Conservation (phyloP, 2,888 invertebrate genomes). For the Loripinus fragilis region DNA sequence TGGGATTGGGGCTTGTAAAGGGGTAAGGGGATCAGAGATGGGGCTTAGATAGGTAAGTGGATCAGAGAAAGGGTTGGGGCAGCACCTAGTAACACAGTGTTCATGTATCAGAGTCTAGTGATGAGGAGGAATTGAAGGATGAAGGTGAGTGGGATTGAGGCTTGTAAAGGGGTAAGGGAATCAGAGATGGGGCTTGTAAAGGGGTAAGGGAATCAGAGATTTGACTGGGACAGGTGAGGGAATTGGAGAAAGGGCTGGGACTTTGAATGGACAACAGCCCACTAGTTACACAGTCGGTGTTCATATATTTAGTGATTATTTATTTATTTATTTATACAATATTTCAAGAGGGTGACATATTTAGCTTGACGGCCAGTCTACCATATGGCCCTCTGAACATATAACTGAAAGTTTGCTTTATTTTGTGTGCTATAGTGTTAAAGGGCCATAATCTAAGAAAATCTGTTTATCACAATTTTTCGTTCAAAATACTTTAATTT, state of each 20-base stretch:
- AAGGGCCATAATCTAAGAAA: too few relatives aligned
- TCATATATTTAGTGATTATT: constrained; percentile 92
- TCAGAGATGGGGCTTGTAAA: neutral
- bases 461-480: too few relatives aligned
- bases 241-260: too few relatives aligned
- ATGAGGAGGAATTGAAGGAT: constrained; percentile 89
- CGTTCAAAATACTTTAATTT: too few relatives aligned
- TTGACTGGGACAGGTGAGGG: too few relatives aligned
- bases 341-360: too few relatives aligned
- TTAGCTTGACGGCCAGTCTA: too few relatives aligned
- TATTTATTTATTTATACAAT: too few relatives aligned
- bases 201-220: neutral
- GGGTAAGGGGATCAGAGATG: neutral
- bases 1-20: neutral
- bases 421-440: too few relatives aligned
- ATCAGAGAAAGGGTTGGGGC: neutral
- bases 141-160: constrained; percentile 82
- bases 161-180: too few relatives aligned
- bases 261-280: constrained; percentile 83
- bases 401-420: too few relatives aligned
- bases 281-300: constrained; percentile 95
- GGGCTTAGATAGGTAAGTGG: neutral
- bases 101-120: constrained; percentile 97
- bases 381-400: too few relatives aligned
- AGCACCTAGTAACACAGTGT: constrained; percentile 88